Base-by-base conservation (phyloP, 2,888 invertebrate species). In the Stenchaetothrips biformis region DNA sequence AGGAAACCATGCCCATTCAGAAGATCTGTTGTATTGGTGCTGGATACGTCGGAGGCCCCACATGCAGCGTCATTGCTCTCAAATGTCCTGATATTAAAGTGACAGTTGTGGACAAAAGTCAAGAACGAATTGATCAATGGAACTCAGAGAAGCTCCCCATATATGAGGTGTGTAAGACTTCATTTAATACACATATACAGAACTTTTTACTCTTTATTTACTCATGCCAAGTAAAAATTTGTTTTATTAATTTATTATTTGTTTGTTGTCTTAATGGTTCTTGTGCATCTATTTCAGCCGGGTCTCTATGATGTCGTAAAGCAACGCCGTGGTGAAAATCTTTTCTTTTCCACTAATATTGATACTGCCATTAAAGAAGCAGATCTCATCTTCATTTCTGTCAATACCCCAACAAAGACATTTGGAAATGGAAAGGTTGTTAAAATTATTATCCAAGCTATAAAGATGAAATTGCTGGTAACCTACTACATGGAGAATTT, bases 21-120 rank as follows among this genome's bases (percentile, higher is more conserved):
- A 96, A 94, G 85, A 96, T 99, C 84, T 98, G 98, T 86, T 99
- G 99, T 85, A 92, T 99, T 84, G 99, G 99, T 13, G 99, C 99
- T 77, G 99, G 99, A 0, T 99, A 99, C 88, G 99, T 99, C 59
- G 99, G 99, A 1, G 99, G 99, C 0, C 99, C 99, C 0, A 98
- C 99, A 0, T 99, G 98, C 87, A 96, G 97, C 86, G 95, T 99
- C 25, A 98, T 99, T 83, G 99, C 99, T 0, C 88, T 95, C 81
- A 98, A 98, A 88, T 99, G 99, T 86, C 98, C 99, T 0, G 91
- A 97, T 85, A 95, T 99, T 80, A 91, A 89, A 84, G 98, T 99
- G 2, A 98, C 97, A 3, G 98, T 99, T 0, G 98, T 98, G 74
- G 99, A 99, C 88, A 94, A 95, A 86, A 98, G 95, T 86, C 90